Base-by-base conservation (phyloP, 2,797 vertebrate genomes). In the Gymnoscopelus microlampas region DNA sequence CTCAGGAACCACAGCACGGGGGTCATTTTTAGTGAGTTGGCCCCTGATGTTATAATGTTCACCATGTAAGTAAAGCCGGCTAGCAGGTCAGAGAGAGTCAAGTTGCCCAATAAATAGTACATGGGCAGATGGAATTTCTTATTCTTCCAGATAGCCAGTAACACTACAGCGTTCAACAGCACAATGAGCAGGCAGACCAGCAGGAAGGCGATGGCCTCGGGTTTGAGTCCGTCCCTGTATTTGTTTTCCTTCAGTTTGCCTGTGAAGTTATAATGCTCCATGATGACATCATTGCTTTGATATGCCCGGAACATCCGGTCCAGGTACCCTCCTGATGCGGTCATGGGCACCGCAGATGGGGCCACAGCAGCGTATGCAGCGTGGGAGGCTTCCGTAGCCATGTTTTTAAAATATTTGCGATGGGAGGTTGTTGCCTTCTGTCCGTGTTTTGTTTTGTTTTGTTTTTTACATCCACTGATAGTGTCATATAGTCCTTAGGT, bases 51-150 rank as follows among this genome's bases (percentile, higher is more conserved):
- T 12, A 97, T 74, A 49, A 97, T 94, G 85, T 97, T 97, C 53
- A 95, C 93, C 82, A 95, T 95, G 81, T 97, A 97, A 71, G 95
- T 94, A 66, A 96, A 93, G 0, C 96, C 96, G 0, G 96, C 95
- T 2, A 97, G 87, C 74, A 97, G 80, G 89, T 97, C 96, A 0
- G 96, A 97, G 11, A 97, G 87, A 3, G 96, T 96, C 81, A 97
- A 66, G 83, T 96, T 97, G 53, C 96, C 96, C 71, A 97, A 83
- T 3, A 97, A 82, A 66, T 96, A 96, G 77, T 96, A 97, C 96
- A 97, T 97, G 73, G 96, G 96, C 64, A 95, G 59, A 2, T 96
- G 96, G 82, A 97, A 96, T 59, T 96, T 96, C 85, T 96, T 96
- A 81, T 96, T 96, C 78, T 92, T 95, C 92, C 94, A 95, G 60